Evolutionary conservation across 2,113 vertebrate species (phyloP), one percentile per base, ranked within the genome.

Genomic region (Amphiprion ocellaris): DNA sequence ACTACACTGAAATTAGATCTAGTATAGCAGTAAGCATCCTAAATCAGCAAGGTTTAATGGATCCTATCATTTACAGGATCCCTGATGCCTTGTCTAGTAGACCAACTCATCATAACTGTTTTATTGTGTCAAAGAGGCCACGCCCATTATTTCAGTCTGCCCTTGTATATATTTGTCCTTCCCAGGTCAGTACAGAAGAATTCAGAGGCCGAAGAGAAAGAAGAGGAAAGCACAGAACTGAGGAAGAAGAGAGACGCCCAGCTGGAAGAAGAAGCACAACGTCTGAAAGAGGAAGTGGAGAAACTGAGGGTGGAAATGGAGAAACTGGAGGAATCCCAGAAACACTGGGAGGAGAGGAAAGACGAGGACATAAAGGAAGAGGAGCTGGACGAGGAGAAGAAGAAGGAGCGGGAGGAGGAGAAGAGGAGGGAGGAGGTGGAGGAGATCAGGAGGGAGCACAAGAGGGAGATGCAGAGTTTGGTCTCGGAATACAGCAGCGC

Each of bases 401-500:
- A 26, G 92, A 94, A 81, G 79, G 92, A 90, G 77, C 88, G 93
- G 72, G 92, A 94, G 74, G 94, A 91, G 81, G 92, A 92, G 47
- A 94, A 94, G 82, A 91, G 87, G 81, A 92, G 90, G 69, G 86
- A 89, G 70, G 94, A 96, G 82, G 90, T 95, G 68, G 95, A 97
- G 66, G 62, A 83, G 28, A 87, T 96, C 66, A 95, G 88, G 90
- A 91, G 89, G 88, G 95, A 96, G 72, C 96, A 97, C 86, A 76
- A 72, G 78, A 93, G 90, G 85, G 96, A 97, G 91, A 93, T 95
- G 71, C 94, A 97, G 94, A 95, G 86, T 84, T 79, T 96, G 86
- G 91, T 96, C 24, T 95, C 95, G 0, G 96, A 97, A 64, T 98
- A 97, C 91, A 96, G 94, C 92, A 93, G 88, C 2, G 91, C 95